Evolutionary conservation across 1,140 invertebrate species (phyloP).

Genomic region (Gonatopus flavifemur): DNA sequence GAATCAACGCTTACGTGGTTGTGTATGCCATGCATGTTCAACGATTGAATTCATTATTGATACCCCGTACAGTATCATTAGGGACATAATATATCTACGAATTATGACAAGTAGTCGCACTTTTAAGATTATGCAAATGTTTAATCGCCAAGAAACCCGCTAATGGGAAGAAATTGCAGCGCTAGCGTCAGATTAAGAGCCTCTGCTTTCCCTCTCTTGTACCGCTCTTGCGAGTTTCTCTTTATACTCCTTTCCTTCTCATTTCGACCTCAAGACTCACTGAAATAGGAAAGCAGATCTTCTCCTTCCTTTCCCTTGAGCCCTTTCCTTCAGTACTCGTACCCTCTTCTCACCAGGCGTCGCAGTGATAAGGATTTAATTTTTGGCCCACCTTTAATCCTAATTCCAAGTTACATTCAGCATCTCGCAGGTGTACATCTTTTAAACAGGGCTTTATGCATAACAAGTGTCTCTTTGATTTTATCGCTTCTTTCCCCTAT

Average conservation of each 20-base stretch:
- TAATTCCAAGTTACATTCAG: constrained; percentile 43
- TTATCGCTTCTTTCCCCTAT: too few relatives aligned
- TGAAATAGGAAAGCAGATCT: constrained; percentile 16
- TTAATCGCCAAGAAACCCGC: constrained; percentile 49
- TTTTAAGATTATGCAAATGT: constrained; percentile 58
- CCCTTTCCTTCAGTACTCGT: too few relatives aligned
- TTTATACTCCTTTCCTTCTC: not conserved
- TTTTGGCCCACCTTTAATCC: constrained; percentile 55
- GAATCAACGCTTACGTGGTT: too few relatives aligned
- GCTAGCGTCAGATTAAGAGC: constrained; percentile 54
- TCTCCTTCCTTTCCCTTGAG: constrained; percentile 24
- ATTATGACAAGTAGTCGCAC: constrained; percentile 38
- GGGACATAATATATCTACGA: constrained; percentile 34
- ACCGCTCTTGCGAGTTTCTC: not conserved
- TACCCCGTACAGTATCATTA: too few relatives aligned
- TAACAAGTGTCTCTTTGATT: too few relatives aligned
- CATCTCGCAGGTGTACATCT: too few relatives aligned
- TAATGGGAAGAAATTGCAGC: constrained; percentile 58
- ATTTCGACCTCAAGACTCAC: constrained; percentile 18
- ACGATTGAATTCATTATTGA: too few relatives aligned
- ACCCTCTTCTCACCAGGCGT: constrained; percentile 34
- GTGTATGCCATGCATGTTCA: too few relatives aligned
- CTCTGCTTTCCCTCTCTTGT: constrained; percentile 19
- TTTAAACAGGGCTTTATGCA: too few relatives aligned
- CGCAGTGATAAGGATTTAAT: constrained; percentile 53